phyloP scores from a whole-genome alignment of 2,888 invertebrate species.

The Orthosia cruda region DNA sequence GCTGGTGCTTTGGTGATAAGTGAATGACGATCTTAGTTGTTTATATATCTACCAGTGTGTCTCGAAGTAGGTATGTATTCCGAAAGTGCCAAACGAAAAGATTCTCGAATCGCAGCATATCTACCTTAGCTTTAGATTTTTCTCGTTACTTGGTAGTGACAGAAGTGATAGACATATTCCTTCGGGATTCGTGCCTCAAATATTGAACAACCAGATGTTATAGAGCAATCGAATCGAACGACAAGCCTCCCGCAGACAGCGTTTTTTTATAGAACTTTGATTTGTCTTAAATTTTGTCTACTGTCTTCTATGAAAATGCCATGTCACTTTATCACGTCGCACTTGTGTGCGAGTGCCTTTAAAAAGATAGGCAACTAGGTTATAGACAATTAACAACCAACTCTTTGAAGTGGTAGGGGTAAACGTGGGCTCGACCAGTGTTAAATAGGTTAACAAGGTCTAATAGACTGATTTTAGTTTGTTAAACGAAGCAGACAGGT shows the following conservation, averaged over 20 bases:
- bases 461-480: constrained; percentile 18
- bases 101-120: neutral
- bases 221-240: too few relatives aligned
- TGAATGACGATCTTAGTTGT: too few relatives aligned
- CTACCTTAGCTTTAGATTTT: neutral
- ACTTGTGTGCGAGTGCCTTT: neutral
- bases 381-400: neutral
- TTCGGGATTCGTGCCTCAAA: too few relatives aligned
- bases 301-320: too few relatives aligned
- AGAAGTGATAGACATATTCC: neutral
- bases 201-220: neutral
- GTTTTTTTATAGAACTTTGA: neutral
- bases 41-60: neutral
- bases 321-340: neutral
- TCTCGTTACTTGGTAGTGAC: neutral
- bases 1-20: too few relatives aligned
- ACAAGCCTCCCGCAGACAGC: neutral
- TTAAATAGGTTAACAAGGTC: constrained; percentile 11
- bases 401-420: constrained; percentile 17
- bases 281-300: too few relatives aligned
- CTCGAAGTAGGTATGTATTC: neutral
- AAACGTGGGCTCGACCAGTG: neutral
- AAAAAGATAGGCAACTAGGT: neutral
- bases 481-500: constrained; percentile 2
- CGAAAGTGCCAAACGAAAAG: neutral